Conservation (phyloP, 2,888 invertebrate genomes). For the Nasonia oneida region DNA sequence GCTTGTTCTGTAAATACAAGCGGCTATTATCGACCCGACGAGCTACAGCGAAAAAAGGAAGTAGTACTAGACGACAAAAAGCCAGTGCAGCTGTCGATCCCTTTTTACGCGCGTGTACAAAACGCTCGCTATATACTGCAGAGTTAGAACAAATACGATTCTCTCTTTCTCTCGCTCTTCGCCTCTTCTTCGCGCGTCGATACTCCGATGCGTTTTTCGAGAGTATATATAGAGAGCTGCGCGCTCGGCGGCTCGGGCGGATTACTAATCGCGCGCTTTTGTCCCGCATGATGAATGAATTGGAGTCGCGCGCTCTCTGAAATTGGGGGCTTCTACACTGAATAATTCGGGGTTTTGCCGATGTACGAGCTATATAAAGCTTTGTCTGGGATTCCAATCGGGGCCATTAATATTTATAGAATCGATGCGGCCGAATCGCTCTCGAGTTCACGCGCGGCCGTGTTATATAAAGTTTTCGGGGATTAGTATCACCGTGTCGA, state of each 20-base stretch:
- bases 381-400: slow-evolving; percentile 28
- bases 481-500: neutral
- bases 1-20: slow-evolving; percentile 30
- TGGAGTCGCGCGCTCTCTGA: slow-evolving; percentile 24
- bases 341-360: slow-evolving; percentile 48
- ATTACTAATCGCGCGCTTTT: slow-evolving; percentile 25
- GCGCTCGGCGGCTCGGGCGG: neutral
- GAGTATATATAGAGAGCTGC: slow-evolving; percentile 7
- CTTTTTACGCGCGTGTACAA: slow-evolving; percentile 5
- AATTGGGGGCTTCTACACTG: slow-evolving; percentile 32
- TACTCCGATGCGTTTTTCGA: slow-evolving; percentile 28
- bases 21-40: slow-evolving; percentile 16
- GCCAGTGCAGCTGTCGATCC: neutral
- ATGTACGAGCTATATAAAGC: slow-evolving; percentile 32
- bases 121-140: neutral
- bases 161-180: neutral
- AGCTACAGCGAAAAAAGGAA: slow-evolving; percentile 12
- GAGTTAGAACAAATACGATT: slow-evolving; percentile 55
- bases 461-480: neutral
- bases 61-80: neutral
- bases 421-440: slow-evolving; percentile 14
- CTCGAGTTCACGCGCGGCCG: neutral
- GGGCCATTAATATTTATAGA: slow-evolving; percentile 54
- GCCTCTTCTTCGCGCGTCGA: neutral
- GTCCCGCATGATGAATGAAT: slow-evolving; percentile 43